Conservation (phyloP, 2,888 invertebrate genomes). For the Sceliomorpha sp. region DNA sequence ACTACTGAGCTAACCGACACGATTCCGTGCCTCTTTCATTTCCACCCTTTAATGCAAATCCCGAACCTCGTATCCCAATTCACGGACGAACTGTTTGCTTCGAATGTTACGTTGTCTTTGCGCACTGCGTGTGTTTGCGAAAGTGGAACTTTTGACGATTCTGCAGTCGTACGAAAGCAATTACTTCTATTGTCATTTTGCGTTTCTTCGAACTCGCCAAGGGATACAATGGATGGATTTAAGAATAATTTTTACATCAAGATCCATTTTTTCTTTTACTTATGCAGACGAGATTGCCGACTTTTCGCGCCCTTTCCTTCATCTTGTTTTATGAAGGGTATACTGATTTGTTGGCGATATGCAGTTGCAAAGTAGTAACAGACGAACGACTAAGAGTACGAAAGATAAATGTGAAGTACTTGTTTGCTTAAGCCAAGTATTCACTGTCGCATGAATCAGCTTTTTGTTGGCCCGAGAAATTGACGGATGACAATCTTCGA, state of each 20-base stretch:
- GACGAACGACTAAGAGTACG: slow-evolving; percentile 5
- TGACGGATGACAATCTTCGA: slow-evolving; percentile 3
- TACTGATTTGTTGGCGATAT: slow-evolving; percentile 19
- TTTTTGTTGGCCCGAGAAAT: slow-evolving; percentile 18
- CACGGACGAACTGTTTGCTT: slow-evolving; percentile 9
- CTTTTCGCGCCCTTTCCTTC: slow-evolving; percentile 16
- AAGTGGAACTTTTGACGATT: no score
- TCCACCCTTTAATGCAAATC: slow-evolving; percentile 25
- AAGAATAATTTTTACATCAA: slow-evolving; percentile 21
- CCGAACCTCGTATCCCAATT: slow-evolving; percentile 1
- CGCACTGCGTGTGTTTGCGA: not conserved
- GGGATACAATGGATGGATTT: slow-evolving; percentile 7
- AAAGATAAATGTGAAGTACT: slow-evolving; percentile 20
- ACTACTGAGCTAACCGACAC: slow-evolving; percentile 39
- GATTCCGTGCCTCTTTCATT: slow-evolving; percentile 27
- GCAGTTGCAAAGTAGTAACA: slow-evolving; percentile 8
- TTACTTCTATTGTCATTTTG: no score
- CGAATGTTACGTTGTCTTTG: not conserved
- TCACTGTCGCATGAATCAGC: slow-evolving; percentile 15
- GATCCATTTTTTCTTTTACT: slow-evolving; percentile 14
- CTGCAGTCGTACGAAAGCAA: no score
- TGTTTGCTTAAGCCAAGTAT: slow-evolving; percentile 24
- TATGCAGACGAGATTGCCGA: slow-evolving; percentile 23
- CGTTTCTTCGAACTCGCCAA: not conserved
- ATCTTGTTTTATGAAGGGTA: slow-evolving; percentile 19